phyloP scores from a whole-genome alignment of 2,888 invertebrate species.

The Tipula helvola region DNA sequence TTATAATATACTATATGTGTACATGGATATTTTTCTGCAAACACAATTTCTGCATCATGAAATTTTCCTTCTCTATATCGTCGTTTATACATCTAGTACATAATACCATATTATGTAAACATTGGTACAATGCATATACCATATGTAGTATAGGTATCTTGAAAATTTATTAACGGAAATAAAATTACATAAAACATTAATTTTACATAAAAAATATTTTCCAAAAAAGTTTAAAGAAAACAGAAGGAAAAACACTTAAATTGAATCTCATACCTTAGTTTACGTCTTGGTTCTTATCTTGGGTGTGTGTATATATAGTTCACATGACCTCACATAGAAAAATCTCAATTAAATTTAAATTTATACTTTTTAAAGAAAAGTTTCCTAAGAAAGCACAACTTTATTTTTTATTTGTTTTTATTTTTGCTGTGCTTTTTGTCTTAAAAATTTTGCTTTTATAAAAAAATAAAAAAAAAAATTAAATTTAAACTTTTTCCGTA shows the following conservation, averaged over 20 bases:
- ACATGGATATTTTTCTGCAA: neutral
- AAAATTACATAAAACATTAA: constrained; percentile 4
- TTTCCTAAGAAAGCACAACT: neutral
- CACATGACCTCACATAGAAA: neutral
- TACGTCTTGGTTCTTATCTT: neutral
- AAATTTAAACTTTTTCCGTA: neutral
- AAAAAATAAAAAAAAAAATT: neutral
- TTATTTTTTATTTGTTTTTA: neutral
- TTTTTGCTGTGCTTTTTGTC: neutral
- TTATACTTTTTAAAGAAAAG: neutral
- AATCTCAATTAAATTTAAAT: neutral
- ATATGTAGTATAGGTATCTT: neutral
- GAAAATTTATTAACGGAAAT: neutral
- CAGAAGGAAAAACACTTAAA: neutral
- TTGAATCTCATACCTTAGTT: neutral
- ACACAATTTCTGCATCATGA: neutral
- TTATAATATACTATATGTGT: neutral
- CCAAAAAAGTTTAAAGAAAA: neutral
- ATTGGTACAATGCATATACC: neutral
- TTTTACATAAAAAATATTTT: neutral
- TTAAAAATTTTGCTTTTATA: neutral
- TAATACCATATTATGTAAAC: neutral
- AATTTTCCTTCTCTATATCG: neutral
- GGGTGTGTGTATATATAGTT: neutral
- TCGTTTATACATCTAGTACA: neutral